Percentiles rank a stretch among this genome's conserved stretches.
Evolutionary conservation across 2,113 vertebrate genomes (phyloP).

Genomic region (Amazona guildingii): DNA sequence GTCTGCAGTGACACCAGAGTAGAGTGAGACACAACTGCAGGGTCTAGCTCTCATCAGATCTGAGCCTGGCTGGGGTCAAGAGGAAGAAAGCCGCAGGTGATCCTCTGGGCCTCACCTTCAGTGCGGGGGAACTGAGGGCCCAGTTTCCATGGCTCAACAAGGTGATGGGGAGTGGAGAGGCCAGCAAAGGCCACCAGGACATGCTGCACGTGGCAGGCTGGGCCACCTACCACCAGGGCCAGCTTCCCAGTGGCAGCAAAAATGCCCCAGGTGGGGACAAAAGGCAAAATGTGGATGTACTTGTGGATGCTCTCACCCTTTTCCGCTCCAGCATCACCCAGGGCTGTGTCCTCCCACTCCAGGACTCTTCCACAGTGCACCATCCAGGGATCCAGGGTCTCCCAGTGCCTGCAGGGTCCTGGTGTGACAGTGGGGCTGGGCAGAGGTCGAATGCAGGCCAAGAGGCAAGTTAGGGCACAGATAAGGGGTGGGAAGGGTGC

Average conservation of each 20-base stretch:
- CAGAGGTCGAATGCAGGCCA: accelerated
- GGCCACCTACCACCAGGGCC: accelerated
- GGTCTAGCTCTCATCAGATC: not conserved
- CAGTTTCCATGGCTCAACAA: accelerated
- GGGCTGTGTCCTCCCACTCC: accelerated
- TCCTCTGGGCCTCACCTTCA: accelerated
- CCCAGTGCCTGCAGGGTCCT: accelerated
- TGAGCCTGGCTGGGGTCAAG: not conserved
- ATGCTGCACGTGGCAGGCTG: not conserved
- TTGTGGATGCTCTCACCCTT: not conserved
- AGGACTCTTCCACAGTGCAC: no score
- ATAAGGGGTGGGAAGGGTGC: not conserved
- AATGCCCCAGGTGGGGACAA: accelerated
- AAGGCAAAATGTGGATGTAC: accelerated
- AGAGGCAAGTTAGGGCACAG: not conserved
- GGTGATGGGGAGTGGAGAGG: accelerated
- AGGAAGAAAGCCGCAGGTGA: not conserved
- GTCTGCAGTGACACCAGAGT: not conserved
- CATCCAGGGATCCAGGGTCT: no score
- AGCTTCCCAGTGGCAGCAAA: accelerated
- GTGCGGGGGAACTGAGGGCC: accelerated
- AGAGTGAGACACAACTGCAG: accelerated
- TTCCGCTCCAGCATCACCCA: accelerated
- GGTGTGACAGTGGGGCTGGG: not conserved
- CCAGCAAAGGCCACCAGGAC: not conserved